Evolutionary conservation across 2,888 invertebrate genomes (phyloP), one percentile per base, ranked within the genome.

Genomic region (Tipula unca): DNA sequence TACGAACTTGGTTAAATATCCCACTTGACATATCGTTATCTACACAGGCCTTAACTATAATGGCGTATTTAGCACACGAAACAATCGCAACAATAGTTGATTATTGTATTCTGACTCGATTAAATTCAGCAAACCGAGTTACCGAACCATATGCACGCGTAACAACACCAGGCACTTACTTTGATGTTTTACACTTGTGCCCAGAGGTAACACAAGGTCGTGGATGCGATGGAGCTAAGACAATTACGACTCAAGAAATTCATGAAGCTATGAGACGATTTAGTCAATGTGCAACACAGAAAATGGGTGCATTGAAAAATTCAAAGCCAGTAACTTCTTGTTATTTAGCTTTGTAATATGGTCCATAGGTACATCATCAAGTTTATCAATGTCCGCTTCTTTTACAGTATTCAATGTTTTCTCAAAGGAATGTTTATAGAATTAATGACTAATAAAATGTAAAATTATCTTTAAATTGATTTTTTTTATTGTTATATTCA

Each of bases 1-100:
- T 95, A n/a, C 92, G 93, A 85, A 89, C 91, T 39, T 95, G 95
- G 92, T 89, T 95, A 0, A 94, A 94, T 87, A 92, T 94, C 0
- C 92, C 92, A 3, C 92, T 93, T 48, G 94, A 95, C 87, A 89
- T 94, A 25, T 93, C 92, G 82, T 92, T 95, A 85, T 91, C 93
- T 0, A 90, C 91, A 20, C 91, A 93, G 85, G 96, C 95, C 0
- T 91, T 96, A 88, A 95, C 96, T 89, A 94, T 97, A 2, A 90
- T 98, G 87, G 94, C 95, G 84, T 98, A 97, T 89, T 92, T 97
- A 87, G 97, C 97, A 0, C 96, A 96, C 89, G 97, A 98, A 91
- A 96, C 96, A 0, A 95, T 98, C 6, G 97, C 97, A 0, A 95
- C 97, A 89, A 94, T 98, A 86, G 94, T 96, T 1, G 98, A 98